Percentiles rank a stretch among this genome's conserved stretches.
phyloP scores from a whole-genome alignment of 2,113 vertebrate genomes.

The Otocyon megalotis region DNA sequence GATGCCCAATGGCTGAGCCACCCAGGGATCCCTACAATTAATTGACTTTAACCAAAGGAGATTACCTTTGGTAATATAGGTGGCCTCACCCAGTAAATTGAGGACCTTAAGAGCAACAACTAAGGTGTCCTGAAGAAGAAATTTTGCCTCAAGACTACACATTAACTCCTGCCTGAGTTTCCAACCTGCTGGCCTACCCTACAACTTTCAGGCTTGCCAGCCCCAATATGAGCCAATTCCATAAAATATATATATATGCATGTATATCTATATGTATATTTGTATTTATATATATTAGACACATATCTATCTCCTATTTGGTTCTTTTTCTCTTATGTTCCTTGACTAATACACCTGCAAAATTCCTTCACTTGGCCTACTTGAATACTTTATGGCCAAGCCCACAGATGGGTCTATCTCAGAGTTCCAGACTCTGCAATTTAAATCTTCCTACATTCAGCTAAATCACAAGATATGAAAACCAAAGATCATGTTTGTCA shows the following conservation, averaged over 20 bases:
- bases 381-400: neutral
- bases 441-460: conserved; percentile 12
- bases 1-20: too few species aligned
- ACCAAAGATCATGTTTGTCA: conserved; percentile 55
- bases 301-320: neutral
- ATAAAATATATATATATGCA: neutral
- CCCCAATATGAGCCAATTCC: neutral
- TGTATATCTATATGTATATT: neutral
- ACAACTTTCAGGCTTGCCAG: neutral
- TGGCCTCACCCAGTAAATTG: neutral
- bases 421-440: neutral
- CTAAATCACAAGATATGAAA: conserved; percentile 31
- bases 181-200: neutral
- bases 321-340: neutral
- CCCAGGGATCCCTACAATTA: too few species aligned
- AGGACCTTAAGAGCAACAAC: neutral
- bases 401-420: neutral
- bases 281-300: neutral
- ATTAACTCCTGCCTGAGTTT: neutral
- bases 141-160: neutral
- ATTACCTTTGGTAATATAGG: neutral
- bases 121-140: neutral
- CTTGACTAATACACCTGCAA: neutral
- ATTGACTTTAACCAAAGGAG: neutral
- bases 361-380: neutral